A percentile compares a stretch with the other conserved stretches of the same genome.
Evolutionary conservation across 2,797 vertebrate species (phyloP).

Genomic region (Notoglanidium macrostoma): DNA sequence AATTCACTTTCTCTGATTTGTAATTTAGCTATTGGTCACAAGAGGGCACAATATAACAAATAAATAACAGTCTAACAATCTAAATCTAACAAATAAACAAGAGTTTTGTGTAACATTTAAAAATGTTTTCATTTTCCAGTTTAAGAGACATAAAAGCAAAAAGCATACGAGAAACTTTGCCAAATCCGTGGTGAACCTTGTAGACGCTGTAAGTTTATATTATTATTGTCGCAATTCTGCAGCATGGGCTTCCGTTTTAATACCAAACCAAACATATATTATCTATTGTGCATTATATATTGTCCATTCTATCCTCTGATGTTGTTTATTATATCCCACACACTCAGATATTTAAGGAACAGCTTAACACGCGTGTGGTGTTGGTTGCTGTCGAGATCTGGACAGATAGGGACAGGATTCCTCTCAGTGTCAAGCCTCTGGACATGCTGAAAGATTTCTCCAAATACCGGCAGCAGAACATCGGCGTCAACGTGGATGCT

Average conservation of each 20-base stretch:
- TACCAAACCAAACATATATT: neutral
- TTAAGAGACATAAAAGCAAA: conserved; percentile 81
- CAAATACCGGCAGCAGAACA: conserved; percentile 80
- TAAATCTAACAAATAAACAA: neutral
- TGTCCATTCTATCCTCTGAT: neutral
- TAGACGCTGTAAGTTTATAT: conserved; percentile 82
- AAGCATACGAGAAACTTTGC: conserved; percentile 84
- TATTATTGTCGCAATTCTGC: neutral
- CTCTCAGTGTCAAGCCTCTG: conserved; percentile 77
- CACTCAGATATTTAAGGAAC: conserved; percentile 85
- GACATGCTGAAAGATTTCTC: conserved; percentile 86
- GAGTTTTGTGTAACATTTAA: neutral
- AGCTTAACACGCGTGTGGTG: conserved; percentile 86
- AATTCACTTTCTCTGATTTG: neutral
- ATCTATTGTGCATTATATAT: neutral
- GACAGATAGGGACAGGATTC: conserved; percentile 83
- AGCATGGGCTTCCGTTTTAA: neutral
- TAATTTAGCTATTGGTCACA: neutral
- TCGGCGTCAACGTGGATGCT: conserved; percentile 80
- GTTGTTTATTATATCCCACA: neutral
- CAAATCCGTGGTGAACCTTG: conserved; percentile 87
- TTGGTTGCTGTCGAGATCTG: conserved; percentile 85
- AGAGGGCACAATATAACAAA: neutral
- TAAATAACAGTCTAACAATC: neutral
- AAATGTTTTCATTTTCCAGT: conserved; percentile 66